phyloP scores from a whole-genome alignment of 2,888 invertebrate species.

The Mongoloraphidia duomilia region DNA sequence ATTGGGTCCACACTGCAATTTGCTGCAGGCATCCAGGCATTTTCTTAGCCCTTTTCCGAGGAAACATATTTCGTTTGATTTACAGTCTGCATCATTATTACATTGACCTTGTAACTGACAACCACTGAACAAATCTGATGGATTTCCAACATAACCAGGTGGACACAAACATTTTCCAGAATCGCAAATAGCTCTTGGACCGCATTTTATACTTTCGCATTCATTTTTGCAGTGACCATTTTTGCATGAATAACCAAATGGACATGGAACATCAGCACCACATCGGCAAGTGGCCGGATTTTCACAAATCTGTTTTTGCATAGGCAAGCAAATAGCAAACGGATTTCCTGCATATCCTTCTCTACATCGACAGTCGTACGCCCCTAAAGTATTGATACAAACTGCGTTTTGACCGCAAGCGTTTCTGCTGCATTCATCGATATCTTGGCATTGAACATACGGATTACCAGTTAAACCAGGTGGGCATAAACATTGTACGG shows the following conservation, averaged over 20 bases:
- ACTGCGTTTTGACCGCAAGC: slow-evolving; percentile 75
- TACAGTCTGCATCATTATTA: slow-evolving; percentile 66
- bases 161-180: slow-evolving; percentile 68
- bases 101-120: slow-evolving; percentile 65
- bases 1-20: slow-evolving; percentile 81
- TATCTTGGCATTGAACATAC: slow-evolving; percentile 69
- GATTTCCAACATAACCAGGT: slow-evolving; percentile 61
- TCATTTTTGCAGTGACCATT: slow-evolving; percentile 59
- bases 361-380: slow-evolving; percentile 80
- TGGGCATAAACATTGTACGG: slow-evolving; percentile 69
- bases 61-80: slow-evolving; percentile 75
- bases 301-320: slow-evolving; percentile 52
- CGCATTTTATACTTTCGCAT: slow-evolving; percentile 63
- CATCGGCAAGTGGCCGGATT: slow-evolving; percentile 58
- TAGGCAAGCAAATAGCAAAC: slow-evolving; percentile 62
- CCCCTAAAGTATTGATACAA: slow-evolving; percentile 80
- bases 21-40: slow-evolving; percentile 77
- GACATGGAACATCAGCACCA: slow-evolving; percentile 55
- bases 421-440: slow-evolving; percentile 66
- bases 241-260: slow-evolving; percentile 60
- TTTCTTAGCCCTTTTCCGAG: slow-evolving; percentile 61
- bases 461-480: slow-evolving; percentile 78
- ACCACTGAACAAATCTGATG: slow-evolving; percentile 52
- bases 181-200: slow-evolving; percentile 68
- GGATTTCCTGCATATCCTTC: slow-evolving; percentile 78